phyloP scores from a whole-genome alignment of 2,113 vertebrate species.

The Elaphurus davidianus region DNA sequence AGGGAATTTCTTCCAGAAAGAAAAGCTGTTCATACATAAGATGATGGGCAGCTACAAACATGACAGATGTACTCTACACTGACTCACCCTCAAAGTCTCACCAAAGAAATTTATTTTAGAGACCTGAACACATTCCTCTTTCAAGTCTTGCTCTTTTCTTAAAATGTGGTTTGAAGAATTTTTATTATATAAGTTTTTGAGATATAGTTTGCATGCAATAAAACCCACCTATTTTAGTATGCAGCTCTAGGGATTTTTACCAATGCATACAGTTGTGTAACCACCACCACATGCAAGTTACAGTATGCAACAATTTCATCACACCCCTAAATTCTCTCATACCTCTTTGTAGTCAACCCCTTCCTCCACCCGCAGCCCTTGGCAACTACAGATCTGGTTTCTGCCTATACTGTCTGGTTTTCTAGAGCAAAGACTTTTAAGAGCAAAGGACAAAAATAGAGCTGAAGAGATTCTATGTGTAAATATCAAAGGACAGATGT shows the following conservation, averaged over 20 bases:
- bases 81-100: not conserved
- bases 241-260: not conserved
- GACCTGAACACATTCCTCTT: not conserved
- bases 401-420: constrained; percentile 1
- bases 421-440: not conserved
- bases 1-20: constrained; percentile 5
- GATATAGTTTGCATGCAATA: not conserved
- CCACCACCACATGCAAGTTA: not conserved
- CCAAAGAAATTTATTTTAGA: not conserved
- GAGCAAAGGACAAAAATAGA: not conserved
- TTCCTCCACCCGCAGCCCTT: not conserved
- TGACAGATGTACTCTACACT: not conserved
- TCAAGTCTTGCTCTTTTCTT: constrained; percentile 30
- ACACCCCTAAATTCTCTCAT: not conserved
- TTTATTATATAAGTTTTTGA: not conserved
- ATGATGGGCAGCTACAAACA: not conserved
- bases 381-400: not conserved
- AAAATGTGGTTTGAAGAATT: not conserved
- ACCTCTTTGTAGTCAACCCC: not conserved
- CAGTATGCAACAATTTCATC: not conserved
- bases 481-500: not conserved
- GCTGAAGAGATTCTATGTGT: not conserved
- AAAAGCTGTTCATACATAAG: not conserved
- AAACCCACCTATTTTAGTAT: not conserved
- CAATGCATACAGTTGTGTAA: not conserved